These are phyloP conservation scores for Poecile atricapillus DNA, from an alignment of 2,113 vertebrate genomes.

Conservation along the genomic window DNA sequence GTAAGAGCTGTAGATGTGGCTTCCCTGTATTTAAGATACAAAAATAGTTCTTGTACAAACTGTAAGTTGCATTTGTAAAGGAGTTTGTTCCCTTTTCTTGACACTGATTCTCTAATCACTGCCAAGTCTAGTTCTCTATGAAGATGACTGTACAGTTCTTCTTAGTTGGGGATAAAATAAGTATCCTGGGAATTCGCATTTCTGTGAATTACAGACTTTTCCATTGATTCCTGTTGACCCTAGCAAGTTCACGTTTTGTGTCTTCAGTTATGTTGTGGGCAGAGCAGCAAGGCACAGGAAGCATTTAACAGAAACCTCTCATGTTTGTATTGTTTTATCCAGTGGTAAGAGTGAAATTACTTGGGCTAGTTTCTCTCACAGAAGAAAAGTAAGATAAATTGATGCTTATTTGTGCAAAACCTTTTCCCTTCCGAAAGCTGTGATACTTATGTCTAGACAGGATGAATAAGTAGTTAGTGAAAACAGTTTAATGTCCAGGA, in stretches of 20 bases:
- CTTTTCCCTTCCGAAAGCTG: not conserved
- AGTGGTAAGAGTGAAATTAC: not conserved
- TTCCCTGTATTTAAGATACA: not conserved
- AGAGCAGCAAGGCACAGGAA: not conserved
- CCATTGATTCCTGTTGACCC: not conserved
- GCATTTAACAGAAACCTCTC: not conserved
- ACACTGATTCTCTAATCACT: not conserved
- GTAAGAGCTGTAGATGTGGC: not conserved
- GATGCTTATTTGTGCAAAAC: not conserved
- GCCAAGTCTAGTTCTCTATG: not conserved
- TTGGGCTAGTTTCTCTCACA: not conserved
- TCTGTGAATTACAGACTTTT: not conserved
- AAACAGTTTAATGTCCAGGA: not conserved
- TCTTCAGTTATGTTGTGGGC: not conserved
- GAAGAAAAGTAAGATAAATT: not conserved
- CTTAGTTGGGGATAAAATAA: not conserved
- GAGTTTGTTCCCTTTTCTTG: slow-evolving; percentile 30
- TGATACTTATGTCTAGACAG: not conserved
- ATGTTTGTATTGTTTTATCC: not conserved
- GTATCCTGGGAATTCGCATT: not conserved
- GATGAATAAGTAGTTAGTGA: not conserved
- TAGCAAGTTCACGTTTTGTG: not conserved
- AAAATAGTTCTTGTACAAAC: not conserved
- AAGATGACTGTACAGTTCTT: not conserved
- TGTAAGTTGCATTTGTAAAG: not conserved